A percentile compares a stretch with the other conserved stretches of the same genome.
phyloP scores from a whole-genome alignment of 1,140 invertebrate genomes.

The Andricus grossulariae region DNA sequence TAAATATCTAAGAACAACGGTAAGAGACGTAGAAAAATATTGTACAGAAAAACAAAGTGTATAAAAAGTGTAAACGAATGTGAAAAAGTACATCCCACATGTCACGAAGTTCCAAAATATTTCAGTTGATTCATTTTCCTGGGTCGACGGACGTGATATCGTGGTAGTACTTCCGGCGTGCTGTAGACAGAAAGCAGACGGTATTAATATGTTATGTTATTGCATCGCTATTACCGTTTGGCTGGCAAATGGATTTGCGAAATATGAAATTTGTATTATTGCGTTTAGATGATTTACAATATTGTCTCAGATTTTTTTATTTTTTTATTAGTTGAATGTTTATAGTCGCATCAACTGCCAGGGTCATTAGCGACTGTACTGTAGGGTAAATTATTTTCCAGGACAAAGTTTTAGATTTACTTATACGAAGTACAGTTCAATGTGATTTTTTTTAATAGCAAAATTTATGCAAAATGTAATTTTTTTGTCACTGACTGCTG shows the following conservation, averaged over 20 bases:
- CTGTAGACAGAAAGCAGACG: slow-evolving; percentile 53
- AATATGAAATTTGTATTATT: background rate
- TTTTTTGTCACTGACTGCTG: too few species aligned
- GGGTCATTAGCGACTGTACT: too few species aligned
- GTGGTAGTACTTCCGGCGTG: slow-evolving; percentile 44
- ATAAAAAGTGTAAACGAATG: slow-evolving; percentile 6
- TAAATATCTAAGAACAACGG: background rate
- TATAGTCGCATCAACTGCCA: too few species aligned
- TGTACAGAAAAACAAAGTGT: background rate
- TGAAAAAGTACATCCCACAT: slow-evolving; percentile 3
- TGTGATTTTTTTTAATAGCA: too few species aligned
- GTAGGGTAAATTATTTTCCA: too few species aligned
- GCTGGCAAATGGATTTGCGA: slow-evolving; percentile 3
- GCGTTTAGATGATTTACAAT: background rate
- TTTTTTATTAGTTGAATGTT: too few species aligned
- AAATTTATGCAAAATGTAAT: too few species aligned
- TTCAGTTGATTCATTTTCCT: slow-evolving; percentile 20
- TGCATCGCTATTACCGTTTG: background rate
- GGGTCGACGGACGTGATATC: slow-evolving; percentile 45
- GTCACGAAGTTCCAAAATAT: slow-evolving; percentile 34
- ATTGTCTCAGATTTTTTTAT: too few species aligned
- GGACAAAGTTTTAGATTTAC: too few species aligned
- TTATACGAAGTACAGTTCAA: too few species aligned
- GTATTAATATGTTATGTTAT: slow-evolving; percentile 42
- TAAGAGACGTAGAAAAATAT: slow-evolving; percentile 23